Conservation (phyloP, 2,888 invertebrate genomes). For the Orthosia gracilis region DNA sequence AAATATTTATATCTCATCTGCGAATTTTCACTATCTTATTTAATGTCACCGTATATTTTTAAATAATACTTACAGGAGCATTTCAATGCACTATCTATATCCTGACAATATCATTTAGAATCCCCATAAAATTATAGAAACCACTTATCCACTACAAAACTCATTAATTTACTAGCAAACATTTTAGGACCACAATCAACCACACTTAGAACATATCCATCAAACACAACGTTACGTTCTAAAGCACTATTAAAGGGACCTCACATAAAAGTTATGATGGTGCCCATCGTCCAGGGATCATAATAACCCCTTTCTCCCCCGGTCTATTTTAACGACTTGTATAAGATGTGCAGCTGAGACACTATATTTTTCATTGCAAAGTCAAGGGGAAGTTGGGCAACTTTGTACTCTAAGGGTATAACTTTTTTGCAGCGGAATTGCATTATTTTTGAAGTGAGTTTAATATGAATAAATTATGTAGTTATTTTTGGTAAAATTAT, state of each 20-base stretch:
- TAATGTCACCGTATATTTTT: too few relatives aligned
- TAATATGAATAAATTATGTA: constrained; percentile 1
- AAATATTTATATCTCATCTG: too few relatives aligned
- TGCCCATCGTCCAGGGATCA: constrained; percentile 45
- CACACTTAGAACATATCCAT: constrained; percentile 39
- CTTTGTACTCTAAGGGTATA: constrained; percentile 35
- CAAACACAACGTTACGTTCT: constrained; percentile 49
- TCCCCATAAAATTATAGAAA: constrained; percentile 3
- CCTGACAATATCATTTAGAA: not conserved
- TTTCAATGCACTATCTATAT: not conserved
- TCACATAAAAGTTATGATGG: constrained; percentile 58
- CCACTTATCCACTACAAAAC: not conserved
- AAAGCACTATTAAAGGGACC: constrained; percentile 55
- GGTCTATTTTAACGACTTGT: constrained; percentile 60
- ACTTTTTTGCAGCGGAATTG: constrained; percentile 23
- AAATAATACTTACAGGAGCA: not conserved
- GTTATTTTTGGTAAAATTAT: not conserved
- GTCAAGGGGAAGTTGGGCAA: constrained; percentile 36
- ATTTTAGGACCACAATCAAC: constrained; percentile 40
- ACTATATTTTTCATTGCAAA: constrained; percentile 56
- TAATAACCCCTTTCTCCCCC: constrained; percentile 55
- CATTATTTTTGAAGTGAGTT: constrained; percentile 24
- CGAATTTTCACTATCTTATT: too few relatives aligned
- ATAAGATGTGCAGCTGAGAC: constrained; percentile 59
- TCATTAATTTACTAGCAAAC: constrained; percentile 34